Percentiles rank a stretch among this genome's conserved stretches.
Evolutionary conservation across 2,888 invertebrate species (phyloP).

Genomic region (Aphidius colemani): DNA sequence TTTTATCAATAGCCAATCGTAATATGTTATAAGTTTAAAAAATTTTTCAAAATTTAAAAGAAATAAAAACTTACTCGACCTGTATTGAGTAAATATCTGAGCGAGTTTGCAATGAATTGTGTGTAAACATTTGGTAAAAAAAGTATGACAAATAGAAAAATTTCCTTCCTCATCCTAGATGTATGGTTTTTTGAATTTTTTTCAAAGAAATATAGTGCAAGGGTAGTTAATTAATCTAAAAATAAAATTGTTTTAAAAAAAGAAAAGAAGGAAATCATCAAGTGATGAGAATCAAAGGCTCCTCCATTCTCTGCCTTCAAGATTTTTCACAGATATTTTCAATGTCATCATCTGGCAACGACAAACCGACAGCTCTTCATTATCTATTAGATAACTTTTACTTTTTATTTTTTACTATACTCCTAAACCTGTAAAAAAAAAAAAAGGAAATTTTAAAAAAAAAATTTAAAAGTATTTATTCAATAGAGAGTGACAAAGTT

Average conservation of each 20-base stretch:
- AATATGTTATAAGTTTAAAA: not conserved
- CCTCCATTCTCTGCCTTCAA: not conserved
- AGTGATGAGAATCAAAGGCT: not conserved
- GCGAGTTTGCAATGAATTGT: slow-evolving; percentile 15
- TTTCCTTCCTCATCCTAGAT: not conserved
- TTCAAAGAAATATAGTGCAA: not conserved
- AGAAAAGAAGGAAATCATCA: no score
- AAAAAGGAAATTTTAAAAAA: no score
- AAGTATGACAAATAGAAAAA: slow-evolving; percentile 11
- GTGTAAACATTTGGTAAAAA: slow-evolving; percentile 11
- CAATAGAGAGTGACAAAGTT: no score
- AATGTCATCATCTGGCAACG: not conserved
- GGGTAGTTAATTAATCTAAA: no score
- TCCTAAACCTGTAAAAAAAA: no score
- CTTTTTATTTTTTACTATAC: not conserved
- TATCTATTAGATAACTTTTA: not conserved
- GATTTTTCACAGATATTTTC: not conserved
- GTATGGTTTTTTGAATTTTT: not conserved
- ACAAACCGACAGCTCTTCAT: not conserved
- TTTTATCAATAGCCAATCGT: not conserved
- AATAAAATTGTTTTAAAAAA: no score
- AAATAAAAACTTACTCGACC: slow-evolving; percentile 16
- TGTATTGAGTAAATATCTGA: slow-evolving; percentile 11
- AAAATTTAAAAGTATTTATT: no score
- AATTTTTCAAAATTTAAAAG: not conserved